Percentiles rank a stretch among this genome's conserved stretches.
Evolutionary conservation across 2,113 vertebrate genomes (phyloP).

Genomic region (Ovis aries): DNA sequence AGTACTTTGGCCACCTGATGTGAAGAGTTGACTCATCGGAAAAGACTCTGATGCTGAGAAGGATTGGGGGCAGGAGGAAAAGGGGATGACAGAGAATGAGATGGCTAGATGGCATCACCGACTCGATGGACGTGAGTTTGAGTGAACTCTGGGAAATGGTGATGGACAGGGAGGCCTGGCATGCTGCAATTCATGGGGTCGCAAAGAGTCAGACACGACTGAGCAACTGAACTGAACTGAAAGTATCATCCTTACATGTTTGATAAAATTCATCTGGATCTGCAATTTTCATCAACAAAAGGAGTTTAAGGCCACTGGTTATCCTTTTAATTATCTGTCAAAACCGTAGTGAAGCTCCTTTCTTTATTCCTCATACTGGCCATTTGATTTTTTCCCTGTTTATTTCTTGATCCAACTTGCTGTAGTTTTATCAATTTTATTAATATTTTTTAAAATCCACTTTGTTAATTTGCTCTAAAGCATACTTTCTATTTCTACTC

Average conservation of each 20-base stretch:
- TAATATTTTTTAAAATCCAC: neutral
- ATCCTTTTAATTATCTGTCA: neutral
- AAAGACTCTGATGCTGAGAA: too few species aligned
- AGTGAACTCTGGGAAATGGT: too few species aligned
- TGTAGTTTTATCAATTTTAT: neutral
- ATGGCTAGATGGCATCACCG: too few species aligned
- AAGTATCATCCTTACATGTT: neutral
- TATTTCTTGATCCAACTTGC: neutral
- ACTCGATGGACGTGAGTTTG: too few species aligned
- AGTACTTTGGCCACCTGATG: too few species aligned
- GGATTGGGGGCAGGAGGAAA: too few species aligned
- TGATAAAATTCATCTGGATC: neutral
- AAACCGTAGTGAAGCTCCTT: neutral
- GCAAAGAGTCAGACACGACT: fast-evolving
- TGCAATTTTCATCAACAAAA: neutral
- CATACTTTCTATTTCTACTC: neutral
- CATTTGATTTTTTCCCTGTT: neutral
- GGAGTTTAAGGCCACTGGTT: neutral
- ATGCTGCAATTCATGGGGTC: too few species aligned
- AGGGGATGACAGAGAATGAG: too few species aligned
- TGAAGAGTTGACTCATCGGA: too few species aligned
- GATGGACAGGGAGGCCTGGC: too few species aligned
- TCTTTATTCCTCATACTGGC: neutral
- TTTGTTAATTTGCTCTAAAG: neutral
- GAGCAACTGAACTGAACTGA: too few species aligned